Base-by-base conservation (phyloP, 2,113 vertebrate species). In the Clarias magur region DNA sequence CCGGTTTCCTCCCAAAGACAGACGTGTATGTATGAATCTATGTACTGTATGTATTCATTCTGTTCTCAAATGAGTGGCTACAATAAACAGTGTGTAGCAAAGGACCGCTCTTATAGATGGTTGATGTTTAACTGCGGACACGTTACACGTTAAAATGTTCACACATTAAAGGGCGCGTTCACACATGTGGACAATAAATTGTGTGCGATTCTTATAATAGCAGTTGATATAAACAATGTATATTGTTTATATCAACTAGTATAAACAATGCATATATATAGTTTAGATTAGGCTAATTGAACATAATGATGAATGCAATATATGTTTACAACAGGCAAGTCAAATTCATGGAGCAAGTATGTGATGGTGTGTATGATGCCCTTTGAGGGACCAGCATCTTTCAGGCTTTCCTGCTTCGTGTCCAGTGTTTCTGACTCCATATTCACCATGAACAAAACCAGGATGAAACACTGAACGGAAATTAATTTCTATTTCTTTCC, bases 91-190 rank as follows among this genome's bases (percentile, higher is more conserved):
- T 81, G 91, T 88, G 86, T 81, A 62, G 83, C 60, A 42, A 83
- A 21, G 82, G 16, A 89, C 34, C 56, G 87, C 80, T 53, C 65
- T n/a, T 42, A 56, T 19, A 70, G 4, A 54, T 21, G 75, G 93
- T 93, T 93, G 93, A 94, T 94, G 88, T 88, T 91, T 93, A 93
- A 94, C 93, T n/a, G 27, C 27, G 8, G 11, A 30, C 78, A 11
- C 23, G 92, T 91, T 91, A 91, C 78, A 88, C 87, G 91, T 92
- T 93, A 88, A 91, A 75, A 1, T 25, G 3, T 59, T 13, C 57
- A 19, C 57, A 15, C 16, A 48, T 48, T 48, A 15, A 76, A 17
- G 23, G 17, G 79, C 79, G 79, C 79, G 57, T 38, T 42, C 57
- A 59, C 56, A 27, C 8, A 17, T 19, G 6, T 0, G 4, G 15